These are phyloP conservation scores for Nyctibius grandis DNA, from an alignment of 2,797 vertebrate genomes.

Conservation along the genomic window DNA sequence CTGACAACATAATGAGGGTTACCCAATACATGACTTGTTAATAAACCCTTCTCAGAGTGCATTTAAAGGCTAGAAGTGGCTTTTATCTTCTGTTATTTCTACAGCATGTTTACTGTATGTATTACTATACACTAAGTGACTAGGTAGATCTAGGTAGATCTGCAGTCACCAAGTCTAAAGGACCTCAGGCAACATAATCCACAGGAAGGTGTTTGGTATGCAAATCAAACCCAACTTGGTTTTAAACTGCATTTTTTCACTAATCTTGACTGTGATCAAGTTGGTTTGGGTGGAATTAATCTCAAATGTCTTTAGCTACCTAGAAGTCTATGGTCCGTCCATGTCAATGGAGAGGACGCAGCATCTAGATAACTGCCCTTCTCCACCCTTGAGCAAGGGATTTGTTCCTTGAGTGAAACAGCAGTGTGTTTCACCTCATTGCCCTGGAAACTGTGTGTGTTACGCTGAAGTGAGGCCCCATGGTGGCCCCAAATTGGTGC, in stretches of 20 bases:
- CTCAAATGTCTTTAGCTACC: neutral
- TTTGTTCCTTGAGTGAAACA: neutral
- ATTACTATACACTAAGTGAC: neutral
- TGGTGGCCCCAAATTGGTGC: neutral
- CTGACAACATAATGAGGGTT: neutral
- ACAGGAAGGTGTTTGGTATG: neutral
- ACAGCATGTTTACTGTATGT: neutral
- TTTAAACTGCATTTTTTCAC: neutral
- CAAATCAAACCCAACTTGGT: neutral
- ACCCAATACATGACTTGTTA: neutral
- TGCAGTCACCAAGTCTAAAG: rapidly evolving
- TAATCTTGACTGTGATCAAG: neutral
- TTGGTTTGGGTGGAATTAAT: neutral
- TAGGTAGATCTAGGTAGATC: neutral
- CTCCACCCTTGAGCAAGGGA: neutral
- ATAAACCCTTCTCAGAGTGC: neutral
- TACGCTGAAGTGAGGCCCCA: neutral
- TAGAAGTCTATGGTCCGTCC: neutral
- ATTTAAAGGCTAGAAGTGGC: neutral
- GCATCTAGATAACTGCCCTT: neutral
- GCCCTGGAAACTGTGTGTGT: neutral
- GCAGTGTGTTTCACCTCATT: neutral
- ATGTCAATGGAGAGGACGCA: rapidly evolving
- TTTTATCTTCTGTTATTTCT: neutral
- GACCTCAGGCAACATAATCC: neutral